Conservation (phyloP, 30 jellyfish, hydroid and myxozoan genomes). For the Pelagia noctiluca region DNA sequence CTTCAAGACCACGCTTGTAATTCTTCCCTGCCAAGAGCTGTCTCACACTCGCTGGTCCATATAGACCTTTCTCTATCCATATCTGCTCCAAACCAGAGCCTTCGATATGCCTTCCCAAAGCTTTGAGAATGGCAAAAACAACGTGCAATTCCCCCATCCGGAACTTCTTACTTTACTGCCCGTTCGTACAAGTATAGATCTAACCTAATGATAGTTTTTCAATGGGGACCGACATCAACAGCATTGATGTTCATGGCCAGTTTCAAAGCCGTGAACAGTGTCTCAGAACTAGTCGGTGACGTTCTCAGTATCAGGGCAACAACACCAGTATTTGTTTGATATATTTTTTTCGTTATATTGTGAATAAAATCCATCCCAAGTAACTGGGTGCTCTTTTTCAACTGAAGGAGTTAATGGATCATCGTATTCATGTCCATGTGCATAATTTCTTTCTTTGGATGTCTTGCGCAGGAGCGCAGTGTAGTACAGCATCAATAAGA, state of each 20-base stretch:
- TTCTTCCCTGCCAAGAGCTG: slow-evolving; percentile 30
- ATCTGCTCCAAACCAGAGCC: slow-evolving; percentile 50
- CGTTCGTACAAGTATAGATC: slow-evolving; percentile 50
- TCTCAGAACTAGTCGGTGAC: slow-evolving; percentile 34
- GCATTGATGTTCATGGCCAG: slow-evolving; percentile 22
- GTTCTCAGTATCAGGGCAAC: slow-evolving; percentile 8
- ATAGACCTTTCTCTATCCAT: slow-evolving; percentile 42
- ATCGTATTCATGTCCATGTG: background rate
- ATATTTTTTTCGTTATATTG: background rate
- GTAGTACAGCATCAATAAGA: background rate
- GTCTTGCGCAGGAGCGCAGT: slow-evolving; percentile 2
- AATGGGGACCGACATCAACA: slow-evolving; percentile 11
- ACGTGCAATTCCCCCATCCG: slow-evolving; percentile 35
- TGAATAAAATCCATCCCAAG: slow-evolving; percentile 8
- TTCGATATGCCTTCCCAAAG: slow-evolving; percentile 51
- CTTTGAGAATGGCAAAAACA: slow-evolving; percentile 34
- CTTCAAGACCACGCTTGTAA: slow-evolving; percentile 57
- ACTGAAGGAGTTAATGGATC: background rate
- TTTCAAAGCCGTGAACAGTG: slow-evolving; percentile 21
- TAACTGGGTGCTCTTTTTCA: slow-evolving; percentile 13
- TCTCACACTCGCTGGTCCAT: slow-evolving; percentile 40
- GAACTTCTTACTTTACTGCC: slow-evolving; percentile 31
- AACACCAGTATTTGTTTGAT: slow-evolving; percentile 15
- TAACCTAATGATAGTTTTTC: slow-evolving; percentile 14
- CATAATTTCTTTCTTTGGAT: slow-evolving; percentile 10